Base-by-base conservation (phyloP, 2,797 vertebrate species). In the Pipistrellus kuhlii region DNA sequence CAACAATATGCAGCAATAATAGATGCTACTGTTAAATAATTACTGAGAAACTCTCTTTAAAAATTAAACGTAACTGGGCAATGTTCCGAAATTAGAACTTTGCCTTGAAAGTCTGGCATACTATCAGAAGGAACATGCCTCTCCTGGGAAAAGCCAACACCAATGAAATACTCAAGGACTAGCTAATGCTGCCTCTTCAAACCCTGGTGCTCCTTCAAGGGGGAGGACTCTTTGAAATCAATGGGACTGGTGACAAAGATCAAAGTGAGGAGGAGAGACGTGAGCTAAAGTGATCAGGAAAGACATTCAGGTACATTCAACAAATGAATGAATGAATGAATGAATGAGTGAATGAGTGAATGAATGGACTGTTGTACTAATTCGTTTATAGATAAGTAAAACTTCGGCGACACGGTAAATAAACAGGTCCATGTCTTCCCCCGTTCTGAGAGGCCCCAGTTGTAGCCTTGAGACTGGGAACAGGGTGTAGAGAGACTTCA, bases 41-140 rank as follows among this genome's bases (percentile, higher is more conserved):
- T 51, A 38, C 12, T 77, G 23, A 68, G 48, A 95, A 81, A 18
- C 27, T 88, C n/a, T 95, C 88, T 91, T 95, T 85, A 84, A 95
- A 95, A 93, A 87, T 77, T 86, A 88, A 95, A 87, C 5, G 20
- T 81, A 46, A 87, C 59, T 55, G 17, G 48, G 32, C 25, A 90
- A 27, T 88, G 62, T 69, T 73, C 23, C 46, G 62, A 87, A 91
- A 85, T 93, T 93, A 78, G 38, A 81, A 69, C 46, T 51, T 87
- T 88, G 44, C 48, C 32, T 93, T 78, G 20, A 46, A 90, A 92
- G 55, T 75, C 20, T 23, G 3, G 48, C 8, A 30, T 66, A 27
- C 71, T 62, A 4, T 88, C 18, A 53, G 62, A 73, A 96, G 59
- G 71, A 91, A 92, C 72, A 64, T n/a, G 6, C 51, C 18, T 69